Evolutionary conservation across 2,113 vertebrate species (phyloP).

Genomic region (Podarcis raffonei): DNA sequence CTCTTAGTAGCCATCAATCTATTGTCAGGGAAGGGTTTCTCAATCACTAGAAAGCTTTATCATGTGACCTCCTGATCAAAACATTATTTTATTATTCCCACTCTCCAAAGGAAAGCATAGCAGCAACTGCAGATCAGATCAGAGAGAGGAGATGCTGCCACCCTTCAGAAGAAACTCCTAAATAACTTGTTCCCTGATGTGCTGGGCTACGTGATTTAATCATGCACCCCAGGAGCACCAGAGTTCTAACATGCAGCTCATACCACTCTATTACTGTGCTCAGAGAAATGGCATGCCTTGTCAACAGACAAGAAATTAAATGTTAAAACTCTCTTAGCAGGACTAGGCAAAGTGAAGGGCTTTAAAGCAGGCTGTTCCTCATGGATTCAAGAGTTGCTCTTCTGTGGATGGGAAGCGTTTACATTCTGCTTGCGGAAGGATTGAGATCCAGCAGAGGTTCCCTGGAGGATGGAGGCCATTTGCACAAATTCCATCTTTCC

Average conservation of each 20-base stretch:
- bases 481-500: background rate
- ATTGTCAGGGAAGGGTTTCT: slow-evolving; percentile 41
- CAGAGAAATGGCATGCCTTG: background rate
- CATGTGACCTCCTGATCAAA: slow-evolving; percentile 40
- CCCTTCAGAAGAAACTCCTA: slow-evolving; percentile 53
- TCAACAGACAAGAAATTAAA: background rate
- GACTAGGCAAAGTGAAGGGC: background rate
- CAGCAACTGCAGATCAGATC: slow-evolving; percentile 35
- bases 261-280: background rate
- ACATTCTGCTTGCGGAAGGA: background rate
- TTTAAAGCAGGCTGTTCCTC: background rate
- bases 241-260: background rate
- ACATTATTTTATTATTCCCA: slow-evolving; percentile 61
- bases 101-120: slow-evolving; percentile 2
- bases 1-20: slow-evolving; percentile 25
- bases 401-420: background rate
- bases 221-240: background rate
- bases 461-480: background rate
- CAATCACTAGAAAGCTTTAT: slow-evolving; percentile 56
- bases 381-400: too few relatives aligned
- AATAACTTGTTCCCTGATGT: slow-evolving; percentile 36
- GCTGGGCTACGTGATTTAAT: background rate
- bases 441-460: too few relatives aligned
- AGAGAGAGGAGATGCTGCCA: slow-evolving; percentile 38
- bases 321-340: background rate